Evolutionary conservation across 2,113 vertebrate species (phyloP).

Genomic region (Gadus macrocephalus): DNA sequence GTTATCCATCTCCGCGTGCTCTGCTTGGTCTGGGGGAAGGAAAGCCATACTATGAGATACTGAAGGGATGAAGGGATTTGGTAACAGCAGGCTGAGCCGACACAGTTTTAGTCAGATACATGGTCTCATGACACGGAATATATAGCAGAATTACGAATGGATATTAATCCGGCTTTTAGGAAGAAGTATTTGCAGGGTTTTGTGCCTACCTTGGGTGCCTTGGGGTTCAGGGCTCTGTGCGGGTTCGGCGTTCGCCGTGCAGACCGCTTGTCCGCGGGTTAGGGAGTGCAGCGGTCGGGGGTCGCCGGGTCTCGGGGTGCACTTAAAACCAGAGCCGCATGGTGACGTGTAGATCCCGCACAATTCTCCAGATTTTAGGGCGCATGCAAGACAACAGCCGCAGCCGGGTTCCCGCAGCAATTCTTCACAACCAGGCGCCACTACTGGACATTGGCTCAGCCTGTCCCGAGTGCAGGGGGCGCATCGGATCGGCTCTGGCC

Average conservation of each 20-base stretch:
- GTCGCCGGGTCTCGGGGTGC: slow-evolving; percentile 75
- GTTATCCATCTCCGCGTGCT: slow-evolving; percentile 65
- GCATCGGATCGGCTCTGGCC: slow-evolving; percentile 77
- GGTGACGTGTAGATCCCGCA: slow-evolving; percentile 91
- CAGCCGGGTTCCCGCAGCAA: slow-evolving; percentile 80
- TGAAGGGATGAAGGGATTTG: neutral
- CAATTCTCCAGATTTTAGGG: slow-evolving; percentile 72
- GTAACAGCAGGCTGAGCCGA: neutral
- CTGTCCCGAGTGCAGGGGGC: slow-evolving; percentile 80
- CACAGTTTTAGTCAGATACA: neutral
- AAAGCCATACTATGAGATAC: neutral
- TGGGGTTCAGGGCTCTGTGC: slow-evolving; percentile 54
- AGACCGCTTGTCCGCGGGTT: slow-evolving; percentile 79
- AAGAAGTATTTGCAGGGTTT: too few species aligned
- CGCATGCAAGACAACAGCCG: slow-evolving; percentile 86
- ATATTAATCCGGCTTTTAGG: too few species aligned
- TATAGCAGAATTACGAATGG: neutral
- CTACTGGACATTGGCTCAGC: slow-evolving; percentile 77
- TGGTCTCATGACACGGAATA: neutral
- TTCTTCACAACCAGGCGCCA: slow-evolving; percentile 78
- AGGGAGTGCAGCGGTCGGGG: slow-evolving; percentile 81
- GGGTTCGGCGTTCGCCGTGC: slow-evolving; percentile 61
- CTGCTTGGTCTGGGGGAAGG: slow-evolving; percentile 57
- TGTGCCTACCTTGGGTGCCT: slow-evolving; percentile 55
- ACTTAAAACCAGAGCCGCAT: slow-evolving; percentile 84